Percentiles rank a stretch among this genome's conserved stretches.
Conservation (phyloP, 2,797 vertebrate species). For the Liasis olivaceus region DNA sequence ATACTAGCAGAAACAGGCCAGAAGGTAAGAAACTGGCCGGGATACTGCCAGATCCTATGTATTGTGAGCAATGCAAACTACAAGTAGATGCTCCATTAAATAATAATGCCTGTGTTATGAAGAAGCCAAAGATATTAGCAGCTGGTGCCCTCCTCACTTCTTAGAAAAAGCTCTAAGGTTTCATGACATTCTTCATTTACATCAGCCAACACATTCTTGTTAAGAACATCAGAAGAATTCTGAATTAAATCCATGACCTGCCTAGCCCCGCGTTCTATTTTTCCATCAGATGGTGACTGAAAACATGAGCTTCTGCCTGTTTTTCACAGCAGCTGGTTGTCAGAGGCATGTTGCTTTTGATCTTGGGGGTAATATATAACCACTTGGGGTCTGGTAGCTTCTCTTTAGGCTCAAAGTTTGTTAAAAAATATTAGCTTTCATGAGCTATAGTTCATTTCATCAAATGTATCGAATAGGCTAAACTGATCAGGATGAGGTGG, state of each 20-base stretch:
- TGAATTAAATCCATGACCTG: not conserved
- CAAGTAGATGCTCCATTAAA: not conserved
- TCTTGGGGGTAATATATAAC: not conserved
- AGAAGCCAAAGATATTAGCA: not conserved
- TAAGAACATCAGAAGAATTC: not conserved
- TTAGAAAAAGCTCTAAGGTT: not conserved
- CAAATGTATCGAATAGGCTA: not conserved
- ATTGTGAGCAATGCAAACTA: not conserved
- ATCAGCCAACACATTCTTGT: not conserved
- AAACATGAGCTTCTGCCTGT: not conserved
- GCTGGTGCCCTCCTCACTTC: too few relatives aligned
- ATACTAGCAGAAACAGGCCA: slow-evolving; percentile 9
- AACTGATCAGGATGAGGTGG: not conserved
- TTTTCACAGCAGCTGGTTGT: not conserved
- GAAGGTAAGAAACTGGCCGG: slow-evolving; percentile 31
- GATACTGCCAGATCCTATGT: not conserved
- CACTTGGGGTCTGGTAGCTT: not conserved
- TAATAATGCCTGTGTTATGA: not conserved
- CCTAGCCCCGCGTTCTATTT: not conserved
- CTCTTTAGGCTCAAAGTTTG: not conserved
- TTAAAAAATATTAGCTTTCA: not conserved
- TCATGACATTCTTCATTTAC: not conserved
- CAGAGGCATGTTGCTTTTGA: not conserved
- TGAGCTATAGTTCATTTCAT: not conserved
- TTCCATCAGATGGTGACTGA: not conserved